These are phyloP conservation scores for Stigmatopora nigra DNA, from an alignment of 2,113 vertebrate genomes.

Conservation along the genomic window DNA sequence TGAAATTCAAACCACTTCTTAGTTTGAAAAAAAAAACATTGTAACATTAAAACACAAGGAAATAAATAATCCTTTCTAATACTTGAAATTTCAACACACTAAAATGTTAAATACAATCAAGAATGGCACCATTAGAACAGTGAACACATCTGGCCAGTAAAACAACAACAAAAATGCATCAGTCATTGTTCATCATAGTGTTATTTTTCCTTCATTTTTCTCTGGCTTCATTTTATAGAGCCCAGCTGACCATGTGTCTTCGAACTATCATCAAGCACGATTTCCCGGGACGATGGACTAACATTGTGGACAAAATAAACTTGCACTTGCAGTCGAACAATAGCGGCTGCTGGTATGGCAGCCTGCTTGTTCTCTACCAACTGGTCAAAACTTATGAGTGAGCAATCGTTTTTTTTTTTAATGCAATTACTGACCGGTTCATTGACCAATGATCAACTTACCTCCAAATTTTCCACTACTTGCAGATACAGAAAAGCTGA, in stretches of 20 bases:
- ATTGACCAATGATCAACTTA: too few species aligned
- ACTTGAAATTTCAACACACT: background rate
- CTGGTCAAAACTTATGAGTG: constrained; percentile 97
- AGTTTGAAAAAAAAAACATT: background rate
- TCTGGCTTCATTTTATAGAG: constrained; percentile 50
- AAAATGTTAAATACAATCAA: background rate
- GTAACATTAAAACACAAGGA: background rate
- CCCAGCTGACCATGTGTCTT: constrained; percentile 92
- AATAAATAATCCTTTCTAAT: background rate
- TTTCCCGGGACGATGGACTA: constrained; percentile 93
- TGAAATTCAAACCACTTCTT: background rate
- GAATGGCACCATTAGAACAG: background rate
- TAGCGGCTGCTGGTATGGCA: constrained; percentile 90
- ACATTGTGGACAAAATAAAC: constrained; percentile 86
- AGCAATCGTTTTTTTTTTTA: constrained; percentile 56
- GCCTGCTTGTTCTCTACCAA: constrained; percentile 89
- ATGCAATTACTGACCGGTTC: background rate
- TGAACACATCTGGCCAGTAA: background rate
- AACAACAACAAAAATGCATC: too few species aligned
- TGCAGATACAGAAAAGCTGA: constrained; percentile 89
- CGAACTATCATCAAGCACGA: constrained; percentile 92
- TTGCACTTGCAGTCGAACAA: constrained; percentile 86
- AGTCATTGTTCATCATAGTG: background rate
- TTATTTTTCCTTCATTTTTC: background rate
- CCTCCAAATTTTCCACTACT: too few species aligned